Evolutionary conservation across 2,113 vertebrate species (phyloP), one percentile per base, ranked within the genome.

Genomic region (Ibidorhyncha struthersii): DNA sequence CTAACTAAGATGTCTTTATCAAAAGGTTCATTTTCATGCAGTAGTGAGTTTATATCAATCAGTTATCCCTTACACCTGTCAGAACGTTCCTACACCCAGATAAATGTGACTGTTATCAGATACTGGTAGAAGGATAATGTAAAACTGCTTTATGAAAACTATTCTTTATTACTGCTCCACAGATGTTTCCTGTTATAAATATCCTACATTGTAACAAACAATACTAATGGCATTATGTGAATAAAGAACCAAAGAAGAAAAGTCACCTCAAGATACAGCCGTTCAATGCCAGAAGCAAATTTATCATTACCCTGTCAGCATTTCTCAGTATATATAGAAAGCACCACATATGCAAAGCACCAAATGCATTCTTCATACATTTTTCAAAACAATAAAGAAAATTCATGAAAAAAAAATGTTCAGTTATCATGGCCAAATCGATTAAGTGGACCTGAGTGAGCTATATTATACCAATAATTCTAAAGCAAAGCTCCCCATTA

Each of bases 61-160:
- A 98, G 98, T 97, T 98, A 98, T 98, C 97, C 98, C 98, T 98
- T 97, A 98, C 98, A 99, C 98, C 98, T 99, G 98, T 99, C 99
- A 99, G 96, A 99, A 98, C 91, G 90, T 98, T 97, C 98, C 97
- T 98, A 98, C 91, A 98, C 95, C 97, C 98, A 98, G 98, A 98
- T 98, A 99, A 98, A 98, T 97, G 97, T 97, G 97, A 97, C 96
- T 93, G 98, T 98, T 98, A 99, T 98, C 99, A 99, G 98, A 99
- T 98, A 98, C 86, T 98, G 96, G 98, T 98, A 98, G 96, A 98
- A 96, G 98, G 98, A 99, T 99, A 99, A 99, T 97, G 97, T 92
- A 96, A 96, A 96, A 97, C 86, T 96, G 85, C 90, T 96, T 97
- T 96, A 98, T 96, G 95, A 98, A 98, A 97, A 96, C 83, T 86